Evolutionary conservation across 2,888 invertebrate species (phyloP).

Genomic region (Bibio marci): DNA sequence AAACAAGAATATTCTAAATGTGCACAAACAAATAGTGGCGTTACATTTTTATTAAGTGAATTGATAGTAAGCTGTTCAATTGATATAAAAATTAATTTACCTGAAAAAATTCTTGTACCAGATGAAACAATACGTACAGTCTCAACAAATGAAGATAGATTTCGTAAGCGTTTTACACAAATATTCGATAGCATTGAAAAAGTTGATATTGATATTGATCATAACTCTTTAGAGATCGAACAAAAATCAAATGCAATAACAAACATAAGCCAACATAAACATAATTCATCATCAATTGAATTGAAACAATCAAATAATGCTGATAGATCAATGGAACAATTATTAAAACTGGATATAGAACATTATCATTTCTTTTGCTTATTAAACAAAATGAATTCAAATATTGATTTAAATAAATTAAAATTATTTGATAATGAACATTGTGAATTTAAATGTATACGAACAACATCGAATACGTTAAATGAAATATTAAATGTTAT

Average conservation of each 20-base stretch:
- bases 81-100: conserved; percentile 17
- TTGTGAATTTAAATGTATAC: conserved; percentile 22
- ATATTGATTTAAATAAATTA: conserved; percentile 16
- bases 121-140: neutral
- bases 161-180: conserved; percentile 1
- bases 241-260: too few species aligned
- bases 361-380: conserved; percentile 27
- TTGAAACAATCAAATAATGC: neutral
- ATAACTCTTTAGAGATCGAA: too few species aligned
- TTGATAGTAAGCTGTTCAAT: conserved; percentile 24
- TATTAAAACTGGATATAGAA: conserved; percentile 21
- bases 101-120: conserved; percentile 19
- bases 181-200: conserved; percentile 2
- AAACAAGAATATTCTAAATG: neutral
- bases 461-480: too few species aligned
- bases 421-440: conserved; percentile 10
- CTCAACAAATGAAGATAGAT: neutral
- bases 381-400: conserved; percentile 15
- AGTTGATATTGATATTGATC: neutral
- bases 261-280: too few species aligned
- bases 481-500: too few species aligned
- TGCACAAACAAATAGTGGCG: conserved; percentile 26
- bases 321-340: conserved; percentile 5
- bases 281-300: neutral
- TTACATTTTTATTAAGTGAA: conserved; percentile 33